Conservation (phyloP, 2,888 invertebrate species). For the Lepidonotus clava region DNA sequence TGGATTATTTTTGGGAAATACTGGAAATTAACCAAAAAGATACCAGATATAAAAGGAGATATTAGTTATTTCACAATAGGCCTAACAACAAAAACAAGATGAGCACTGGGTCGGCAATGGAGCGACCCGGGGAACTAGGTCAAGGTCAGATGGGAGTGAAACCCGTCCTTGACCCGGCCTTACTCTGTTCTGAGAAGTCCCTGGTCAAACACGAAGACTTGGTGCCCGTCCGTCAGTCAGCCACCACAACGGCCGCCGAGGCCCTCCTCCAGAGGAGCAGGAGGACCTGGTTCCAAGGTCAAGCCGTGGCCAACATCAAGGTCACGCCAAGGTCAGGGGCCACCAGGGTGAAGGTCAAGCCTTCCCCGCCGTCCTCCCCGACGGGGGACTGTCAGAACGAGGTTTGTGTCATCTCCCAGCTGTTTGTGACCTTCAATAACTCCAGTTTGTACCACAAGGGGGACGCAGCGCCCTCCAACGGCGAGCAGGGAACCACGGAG, state of each 20-base stretch:
- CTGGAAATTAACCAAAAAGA: too few species aligned
- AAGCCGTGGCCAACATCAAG: slow-evolving; percentile 17
- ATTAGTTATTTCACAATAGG: too few species aligned
- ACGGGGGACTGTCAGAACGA: background rate
- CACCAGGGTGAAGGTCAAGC: background rate
- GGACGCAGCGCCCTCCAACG: background rate
- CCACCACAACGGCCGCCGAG: slow-evolving; percentile 39
- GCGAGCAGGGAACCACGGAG: background rate
- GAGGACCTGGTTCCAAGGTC: slow-evolving; percentile 41
- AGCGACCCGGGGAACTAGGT: background rate
- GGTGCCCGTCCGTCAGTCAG: slow-evolving; percentile 11
- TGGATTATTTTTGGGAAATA: too few species aligned
- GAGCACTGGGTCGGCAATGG: background rate
- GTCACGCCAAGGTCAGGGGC: slow-evolving; percentile 4
- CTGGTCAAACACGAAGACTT: background rate
- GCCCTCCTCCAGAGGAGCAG: slow-evolving; percentile 1
- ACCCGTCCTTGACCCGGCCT: slow-evolving; percentile 16
- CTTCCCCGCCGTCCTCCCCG: background rate
- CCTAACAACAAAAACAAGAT: background rate
- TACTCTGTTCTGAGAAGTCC: slow-evolving; percentile 22
- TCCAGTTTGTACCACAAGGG: background rate
- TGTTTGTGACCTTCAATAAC: slow-evolving; percentile 25
- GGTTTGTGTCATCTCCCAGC: slow-evolving; percentile 40
- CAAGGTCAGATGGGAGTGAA: background rate
- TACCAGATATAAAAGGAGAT: too few species aligned